Evolutionary conservation across 2,888 invertebrate species (phyloP), one percentile per base, ranked within the genome.

Genomic region (Agrochola lychnidis): DNA sequence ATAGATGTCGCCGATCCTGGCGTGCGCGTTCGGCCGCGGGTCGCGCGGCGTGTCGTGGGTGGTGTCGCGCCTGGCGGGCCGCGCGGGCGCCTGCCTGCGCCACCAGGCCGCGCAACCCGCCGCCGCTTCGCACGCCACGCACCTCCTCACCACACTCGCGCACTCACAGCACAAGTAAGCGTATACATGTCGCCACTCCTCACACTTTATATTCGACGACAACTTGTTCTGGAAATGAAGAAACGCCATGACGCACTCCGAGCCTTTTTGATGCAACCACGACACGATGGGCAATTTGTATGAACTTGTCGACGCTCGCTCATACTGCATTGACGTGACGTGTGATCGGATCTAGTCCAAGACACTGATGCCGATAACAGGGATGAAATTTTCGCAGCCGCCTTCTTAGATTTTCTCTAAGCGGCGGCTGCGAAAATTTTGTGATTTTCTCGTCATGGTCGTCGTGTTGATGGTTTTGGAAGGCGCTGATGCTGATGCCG

Each of bases 1-100:
- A 4, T 22, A 68, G 96, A 94, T 95, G 94, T 93, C 95, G 0
- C 81, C 88, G 4, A 93, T 94, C n/a, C 80, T 96, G 62, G 94
- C 94, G 84, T 90, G 90, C 64, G 95, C 95, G 81, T 96, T 96
- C 90, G 95, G 95, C 0, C 90, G 90, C 16, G 88, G 90, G 25
- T 94, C 94, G 3, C 90, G 92, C 75, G 95, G 95, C 78, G 94
- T 92, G 56, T 85, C 88, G 81, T 96, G 96, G 96, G 91, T 91
- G 80, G 93, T 94, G 87, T 83, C 91, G 25, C 92, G 93, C 42
- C 92, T 95, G 78, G 93, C 94, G 79, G 86, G 88, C 16, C 94
- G 96, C 78, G 95, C 93, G 66, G 92, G 86, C 69, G 78, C 92
- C 22, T 91, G 92, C 63, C 91, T 96, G 84, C 91, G 94, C 0